These are phyloP conservation scores for Polyploca ridens DNA, from an alignment of 2,888 invertebrate genomes.

Conservation along the genomic window DNA sequence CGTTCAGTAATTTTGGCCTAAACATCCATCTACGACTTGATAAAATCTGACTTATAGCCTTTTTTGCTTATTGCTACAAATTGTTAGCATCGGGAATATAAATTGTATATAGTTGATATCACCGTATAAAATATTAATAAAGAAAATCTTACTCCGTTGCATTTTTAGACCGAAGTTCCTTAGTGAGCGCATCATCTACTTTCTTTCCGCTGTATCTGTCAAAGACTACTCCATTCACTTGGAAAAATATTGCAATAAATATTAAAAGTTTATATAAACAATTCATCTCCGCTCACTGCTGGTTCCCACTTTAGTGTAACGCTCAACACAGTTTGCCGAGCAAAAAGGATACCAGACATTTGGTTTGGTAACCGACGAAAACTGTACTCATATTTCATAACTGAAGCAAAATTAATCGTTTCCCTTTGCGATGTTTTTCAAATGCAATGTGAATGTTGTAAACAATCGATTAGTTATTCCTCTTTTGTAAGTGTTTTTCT, in stretches of 20 bases:
- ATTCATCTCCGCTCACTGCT: conserved; percentile 29
- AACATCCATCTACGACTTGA: too few relatives aligned
- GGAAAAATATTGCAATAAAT: conserved; percentile 44
- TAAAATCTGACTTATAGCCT: too few relatives aligned
- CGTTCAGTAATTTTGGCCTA: too few relatives aligned
- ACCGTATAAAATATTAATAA: conserved; percentile 14
- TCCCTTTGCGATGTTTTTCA: conserved; percentile 5
- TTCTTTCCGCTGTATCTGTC: conserved; percentile 62
- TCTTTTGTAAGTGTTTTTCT: conserved; percentile 9
- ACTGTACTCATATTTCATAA: conserved; percentile 7
- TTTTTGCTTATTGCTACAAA: too few relatives aligned
- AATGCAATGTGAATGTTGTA: background rate
- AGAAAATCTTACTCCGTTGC: conserved; percentile 51
- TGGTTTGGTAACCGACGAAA: conserved; percentile 1
- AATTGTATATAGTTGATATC: background rate
- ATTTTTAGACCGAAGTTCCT: conserved; percentile 46
- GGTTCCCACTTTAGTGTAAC: conserved; percentile 16
- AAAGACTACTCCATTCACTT: conserved; percentile 45
- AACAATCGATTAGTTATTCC: conserved; percentile 6
- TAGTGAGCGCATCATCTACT: conserved; percentile 44
- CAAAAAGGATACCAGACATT: conserved; percentile 1
- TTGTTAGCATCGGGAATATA: too few relatives aligned
- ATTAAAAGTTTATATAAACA: conserved; percentile 38
- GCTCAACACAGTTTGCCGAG: conserved; percentile 2
- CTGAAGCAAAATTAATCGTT: conserved; percentile 5